Conservation (phyloP, 2,888 invertebrate genomes). For the Protophormia terraenovae region DNA sequence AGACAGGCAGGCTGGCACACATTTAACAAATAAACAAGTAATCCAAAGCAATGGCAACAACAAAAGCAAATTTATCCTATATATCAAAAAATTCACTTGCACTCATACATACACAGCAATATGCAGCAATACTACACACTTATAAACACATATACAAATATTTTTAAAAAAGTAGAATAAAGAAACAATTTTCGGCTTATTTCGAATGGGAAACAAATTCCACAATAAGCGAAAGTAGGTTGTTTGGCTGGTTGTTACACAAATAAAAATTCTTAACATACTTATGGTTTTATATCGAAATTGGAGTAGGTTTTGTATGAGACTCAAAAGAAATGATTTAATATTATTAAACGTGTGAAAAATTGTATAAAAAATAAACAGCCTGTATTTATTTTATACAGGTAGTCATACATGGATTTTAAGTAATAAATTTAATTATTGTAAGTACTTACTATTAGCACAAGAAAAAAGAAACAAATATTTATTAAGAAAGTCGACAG, state of each 20-base stretch:
- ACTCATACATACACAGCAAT: background rate
- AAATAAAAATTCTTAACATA: conserved; percentile 13
- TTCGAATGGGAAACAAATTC: conserved; percentile 14
- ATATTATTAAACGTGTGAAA: background rate
- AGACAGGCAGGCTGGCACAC: background rate
- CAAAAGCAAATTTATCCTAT: background rate
- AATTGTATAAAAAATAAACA: background rate
- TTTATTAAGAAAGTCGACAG: too few relatives aligned
- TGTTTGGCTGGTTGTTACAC: background rate
- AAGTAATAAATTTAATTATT: too few relatives aligned
- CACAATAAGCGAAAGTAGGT: conserved; percentile 33
- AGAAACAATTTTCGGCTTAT: conserved; percentile 21
- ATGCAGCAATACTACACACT: background rate
- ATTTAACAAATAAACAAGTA: background rate
- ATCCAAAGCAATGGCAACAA: background rate
- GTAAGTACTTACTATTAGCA: too few relatives aligned
- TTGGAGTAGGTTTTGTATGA: background rate
- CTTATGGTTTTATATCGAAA: background rate
- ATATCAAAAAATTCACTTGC: background rate
- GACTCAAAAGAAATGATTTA: background rate
- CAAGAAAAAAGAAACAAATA: too few relatives aligned
- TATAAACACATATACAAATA: background rate
- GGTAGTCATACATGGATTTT: too few relatives aligned
- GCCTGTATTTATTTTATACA: too few relatives aligned
- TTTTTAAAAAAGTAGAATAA: background rate